Base-by-base conservation (phyloP, 37 sponge, comb jelly and placozoan genomes). In the Mnemiopsis leidyi region DNA sequence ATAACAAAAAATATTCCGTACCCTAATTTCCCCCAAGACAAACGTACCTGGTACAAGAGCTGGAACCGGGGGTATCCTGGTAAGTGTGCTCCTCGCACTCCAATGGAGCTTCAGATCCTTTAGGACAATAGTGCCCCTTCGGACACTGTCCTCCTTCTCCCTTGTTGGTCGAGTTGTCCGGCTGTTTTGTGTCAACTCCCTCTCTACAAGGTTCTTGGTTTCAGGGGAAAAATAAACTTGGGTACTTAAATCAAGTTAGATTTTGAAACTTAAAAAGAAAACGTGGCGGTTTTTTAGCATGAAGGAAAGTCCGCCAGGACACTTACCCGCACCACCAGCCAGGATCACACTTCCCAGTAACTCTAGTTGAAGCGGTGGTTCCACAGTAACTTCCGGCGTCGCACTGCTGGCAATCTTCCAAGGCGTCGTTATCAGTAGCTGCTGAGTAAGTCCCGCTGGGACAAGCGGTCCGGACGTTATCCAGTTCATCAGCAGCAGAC, bases 61-160 rank as follows among this genome's bases (percentile, higher is more conserved):
- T 39, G 37, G 26, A 21, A 18, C 30, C 93, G 3, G 69, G 69
- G 33, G 21, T 25, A 69, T 39, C 69, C 38, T 38, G 75, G 32
- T 94, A 94, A 23, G 23, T 33, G 3, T 92, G 92, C 9, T 20
- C 38, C 21, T 92, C 37, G 40, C 94, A 94, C 33, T 68, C 38
- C 26, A 39, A 23, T 92, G 94, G 93, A 21, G 69, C 69, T 30
- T 29, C 3, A 9, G 94, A 30, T 1, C 94, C 94, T 25, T 93
- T 68, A 37, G 94, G 94, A 48, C 94, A 94, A 37, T 94, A 94
- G 92, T 94, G 92, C 13, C 94, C 94, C 73, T 39, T 36, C 31
- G 92, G 92, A 38, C 94, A 94, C 39, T 2, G 23, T 13, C 76
- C 92, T n/a, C 94, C 94, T 16, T 18, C 69, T 1, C 94, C 94